Percentiles rank a stretch among this genome's conserved stretches.
Conservation (phyloP, 2,797 vertebrate species). For the Euphonia xanthogaster region DNA sequence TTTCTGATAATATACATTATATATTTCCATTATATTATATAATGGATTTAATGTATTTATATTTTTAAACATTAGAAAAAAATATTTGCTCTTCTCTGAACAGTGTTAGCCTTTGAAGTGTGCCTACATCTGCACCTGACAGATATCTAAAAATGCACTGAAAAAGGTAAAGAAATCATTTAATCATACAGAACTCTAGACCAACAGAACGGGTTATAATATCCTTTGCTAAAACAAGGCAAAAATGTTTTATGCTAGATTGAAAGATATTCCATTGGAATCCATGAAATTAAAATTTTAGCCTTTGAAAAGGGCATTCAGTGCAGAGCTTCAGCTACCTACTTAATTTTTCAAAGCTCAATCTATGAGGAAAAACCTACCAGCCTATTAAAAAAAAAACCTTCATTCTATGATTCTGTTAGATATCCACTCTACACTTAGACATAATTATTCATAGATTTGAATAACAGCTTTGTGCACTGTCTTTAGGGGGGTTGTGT, state of each 20-base stretch:
- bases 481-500: background rate
- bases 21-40: background rate
- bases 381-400: background rate
- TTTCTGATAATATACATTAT: background rate
- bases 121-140: background rate
- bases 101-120: background rate
- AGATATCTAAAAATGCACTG: background rate
- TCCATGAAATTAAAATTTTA: background rate
- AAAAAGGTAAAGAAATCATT: background rate
- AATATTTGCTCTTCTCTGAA: background rate
- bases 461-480: background rate
- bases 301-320: background rate
- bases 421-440: background rate
- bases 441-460: background rate
- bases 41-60: background rate
- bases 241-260: background rate
- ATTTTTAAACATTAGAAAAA: background rate
- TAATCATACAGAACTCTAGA: background rate
- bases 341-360: background rate
- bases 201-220: background rate
- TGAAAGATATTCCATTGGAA: background rate
- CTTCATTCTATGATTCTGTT: background rate
- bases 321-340: background rate
- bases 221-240: background rate
- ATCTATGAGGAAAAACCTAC: background rate